Evolutionary conservation across 2,888 invertebrate species (phyloP).

Genomic region (Calameuta idolon): DNA sequence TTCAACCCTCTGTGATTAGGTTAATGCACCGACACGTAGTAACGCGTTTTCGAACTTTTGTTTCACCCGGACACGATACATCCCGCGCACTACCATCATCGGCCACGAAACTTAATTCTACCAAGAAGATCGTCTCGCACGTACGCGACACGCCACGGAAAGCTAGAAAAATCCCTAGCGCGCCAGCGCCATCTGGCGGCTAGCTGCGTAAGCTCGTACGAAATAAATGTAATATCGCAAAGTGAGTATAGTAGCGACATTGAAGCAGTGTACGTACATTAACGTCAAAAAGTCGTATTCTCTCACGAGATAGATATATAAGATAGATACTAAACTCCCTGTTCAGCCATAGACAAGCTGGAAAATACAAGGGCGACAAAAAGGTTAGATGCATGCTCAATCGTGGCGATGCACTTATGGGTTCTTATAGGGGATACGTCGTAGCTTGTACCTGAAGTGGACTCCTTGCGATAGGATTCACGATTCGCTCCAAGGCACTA

Average conservation of each 20-base stretch:
- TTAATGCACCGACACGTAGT: constrained; percentile 39
- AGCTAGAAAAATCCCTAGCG: neutral
- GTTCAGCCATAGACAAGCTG: neutral
- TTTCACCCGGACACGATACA: neutral
- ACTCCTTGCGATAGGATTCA: neutral
- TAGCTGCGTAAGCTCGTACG: neutral
- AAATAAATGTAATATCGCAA: neutral
- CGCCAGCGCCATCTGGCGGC: neutral
- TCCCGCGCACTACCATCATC: neutral
- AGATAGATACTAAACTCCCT: neutral
- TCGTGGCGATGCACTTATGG: neutral
- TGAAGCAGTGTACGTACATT: neutral
- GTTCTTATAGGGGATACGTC: neutral
- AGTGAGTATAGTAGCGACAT: neutral
- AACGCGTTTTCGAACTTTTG: constrained; percentile 13
- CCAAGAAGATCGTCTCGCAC: neutral
- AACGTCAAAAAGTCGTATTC: neutral
- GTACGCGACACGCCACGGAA: neutral
- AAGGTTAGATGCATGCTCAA: neutral
- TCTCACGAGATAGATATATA: neutral
- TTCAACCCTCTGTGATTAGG: constrained; percentile 37
- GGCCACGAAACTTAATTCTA: neutral
- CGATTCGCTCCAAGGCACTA: neutral
- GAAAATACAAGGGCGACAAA: neutral
- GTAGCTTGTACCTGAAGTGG: neutral